Evolutionary conservation across 2,113 vertebrate genomes (phyloP).

Genomic region (Marcusenius ussheri): DNA sequence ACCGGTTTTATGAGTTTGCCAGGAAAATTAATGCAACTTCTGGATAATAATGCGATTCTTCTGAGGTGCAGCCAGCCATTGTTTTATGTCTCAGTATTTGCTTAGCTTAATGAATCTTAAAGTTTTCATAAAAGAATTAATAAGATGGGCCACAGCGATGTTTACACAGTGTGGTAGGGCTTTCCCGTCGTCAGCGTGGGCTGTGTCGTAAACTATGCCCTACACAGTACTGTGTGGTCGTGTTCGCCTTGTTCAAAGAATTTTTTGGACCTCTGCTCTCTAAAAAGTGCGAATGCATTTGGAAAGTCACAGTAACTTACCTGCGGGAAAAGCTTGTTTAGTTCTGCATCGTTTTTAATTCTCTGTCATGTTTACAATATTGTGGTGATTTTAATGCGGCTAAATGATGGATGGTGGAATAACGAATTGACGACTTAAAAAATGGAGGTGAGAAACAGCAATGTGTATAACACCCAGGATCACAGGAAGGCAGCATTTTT

Average conservation of each 20-base stretch:
- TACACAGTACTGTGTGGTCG: not conserved
- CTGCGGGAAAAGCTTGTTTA: not conserved
- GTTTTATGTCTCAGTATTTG: slow-evolving; percentile 24
- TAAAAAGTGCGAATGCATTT: not conserved
- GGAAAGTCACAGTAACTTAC: not conserved
- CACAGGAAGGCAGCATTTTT: not conserved
- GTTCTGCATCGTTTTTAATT: not conserved
- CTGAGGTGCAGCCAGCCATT: slow-evolving; percentile 18
- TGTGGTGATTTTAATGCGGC: not conserved
- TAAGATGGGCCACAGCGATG: not conserved
- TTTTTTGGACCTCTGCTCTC: not conserved
- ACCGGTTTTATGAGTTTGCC: slow-evolving; percentile 35
- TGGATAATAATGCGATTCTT: slow-evolving; percentile 28
- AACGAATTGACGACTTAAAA: not conserved
- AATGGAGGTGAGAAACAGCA: not conserved
- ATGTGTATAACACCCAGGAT: not conserved
- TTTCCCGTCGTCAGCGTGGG: not conserved
- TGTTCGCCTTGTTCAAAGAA: not conserved
- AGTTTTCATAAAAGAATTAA: not conserved
- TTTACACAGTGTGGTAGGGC: not conserved
- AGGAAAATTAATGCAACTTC: slow-evolving; percentile 42
- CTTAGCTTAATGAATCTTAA: slow-evolving; percentile 16
- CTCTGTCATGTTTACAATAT: not conserved
- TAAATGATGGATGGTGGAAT: not conserved
- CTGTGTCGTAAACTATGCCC: not conserved